phyloP scores from a whole-genome alignment of 2,888 invertebrate species.

The Plebejus argus region DNA sequence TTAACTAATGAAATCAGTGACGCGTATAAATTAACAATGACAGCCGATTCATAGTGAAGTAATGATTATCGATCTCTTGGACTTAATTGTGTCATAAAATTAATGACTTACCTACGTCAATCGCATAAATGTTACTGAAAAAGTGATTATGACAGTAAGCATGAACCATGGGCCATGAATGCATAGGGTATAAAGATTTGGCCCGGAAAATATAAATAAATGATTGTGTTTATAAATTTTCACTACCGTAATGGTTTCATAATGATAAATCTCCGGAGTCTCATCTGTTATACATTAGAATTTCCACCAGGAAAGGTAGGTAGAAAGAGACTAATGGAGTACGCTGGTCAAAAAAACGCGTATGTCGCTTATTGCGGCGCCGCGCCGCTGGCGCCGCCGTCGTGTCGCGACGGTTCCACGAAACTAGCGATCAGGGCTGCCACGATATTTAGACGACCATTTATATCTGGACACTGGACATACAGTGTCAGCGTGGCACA shows the following conservation, averaged over 20 bases:
- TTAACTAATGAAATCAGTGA: slow-evolving; percentile 3
- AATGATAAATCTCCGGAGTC: background rate
- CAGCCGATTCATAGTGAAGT: background rate
- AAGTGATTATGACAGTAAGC: background rate
- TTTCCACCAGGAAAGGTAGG: slow-evolving; percentile 10
- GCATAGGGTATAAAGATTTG: background rate
- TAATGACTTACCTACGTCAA: background rate
- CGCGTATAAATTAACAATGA: slow-evolving; percentile 8
- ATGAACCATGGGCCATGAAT: background rate
- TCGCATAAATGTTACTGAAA: background rate
- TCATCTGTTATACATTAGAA: slow-evolving; percentile 14
- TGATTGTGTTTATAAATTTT: background rate
- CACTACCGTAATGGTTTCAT: background rate
- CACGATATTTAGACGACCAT: background rate
- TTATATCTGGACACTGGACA: background rate
- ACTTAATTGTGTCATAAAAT: slow-evolving; percentile 12
- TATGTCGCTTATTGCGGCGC: slow-evolving; percentile 63
- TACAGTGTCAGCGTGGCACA: background rate
- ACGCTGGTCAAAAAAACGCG: slow-evolving; percentile 50
- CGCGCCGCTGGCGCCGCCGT: slow-evolving; percentile 64
- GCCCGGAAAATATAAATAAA: background rate
- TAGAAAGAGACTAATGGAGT: background rate
- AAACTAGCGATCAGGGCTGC: slow-evolving; percentile 48
- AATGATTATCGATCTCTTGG: background rate
- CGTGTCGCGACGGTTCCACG: slow-evolving; percentile 65